phyloP scores from a whole-genome alignment of 2,113 vertebrate genomes.

The Amblyopsis rosae region DNA sequence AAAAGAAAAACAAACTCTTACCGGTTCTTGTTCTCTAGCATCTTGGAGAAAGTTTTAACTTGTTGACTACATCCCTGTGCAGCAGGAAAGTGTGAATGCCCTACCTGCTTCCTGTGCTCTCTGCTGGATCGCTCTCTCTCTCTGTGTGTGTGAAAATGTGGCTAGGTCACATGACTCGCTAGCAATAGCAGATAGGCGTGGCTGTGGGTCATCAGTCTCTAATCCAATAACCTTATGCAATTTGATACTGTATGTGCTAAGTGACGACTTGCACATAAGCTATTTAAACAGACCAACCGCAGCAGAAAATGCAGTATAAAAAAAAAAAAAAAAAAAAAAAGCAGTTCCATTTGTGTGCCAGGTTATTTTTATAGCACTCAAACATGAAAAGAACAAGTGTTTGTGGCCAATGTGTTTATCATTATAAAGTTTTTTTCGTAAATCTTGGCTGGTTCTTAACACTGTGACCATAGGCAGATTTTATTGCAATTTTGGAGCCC shows the following conservation, averaged over 20 bases:
- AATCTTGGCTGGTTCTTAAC: too few relatives aligned
- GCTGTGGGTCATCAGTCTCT: slow-evolving; percentile 44
- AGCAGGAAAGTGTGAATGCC: neutral
- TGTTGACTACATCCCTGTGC: neutral
- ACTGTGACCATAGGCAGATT: too few relatives aligned
- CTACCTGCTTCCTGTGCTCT: slow-evolving; percentile 1
- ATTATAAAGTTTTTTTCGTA: too few relatives aligned
- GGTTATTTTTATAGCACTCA: too few relatives aligned
- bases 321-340: neutral
- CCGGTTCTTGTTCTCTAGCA: neutral
- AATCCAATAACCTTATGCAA: slow-evolving; percentile 62
- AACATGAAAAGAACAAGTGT: too few relatives aligned
- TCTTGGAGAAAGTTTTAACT: neutral
- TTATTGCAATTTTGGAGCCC: too few relatives aligned
- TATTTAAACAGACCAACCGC: slow-evolving; percentile 24
- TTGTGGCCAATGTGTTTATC: too few relatives aligned
- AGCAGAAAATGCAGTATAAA: slow-evolving; percentile 6
- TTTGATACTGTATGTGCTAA: slow-evolving; percentile 36
- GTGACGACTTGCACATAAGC: slow-evolving; percentile 19
- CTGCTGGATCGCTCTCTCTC: slow-evolving; percentile 7
- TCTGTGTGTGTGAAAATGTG: slow-evolving; percentile 24
- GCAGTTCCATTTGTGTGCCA: too few relatives aligned
- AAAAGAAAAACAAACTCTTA: neutral
- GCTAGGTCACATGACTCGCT: slow-evolving; percentile 54
- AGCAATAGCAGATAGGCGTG: slow-evolving; percentile 35